Percentiles rank a stretch among this genome's conserved stretches.
Evolutionary conservation across 2,797 vertebrate species (phyloP).

Genomic region (Simalia tracyae): DNA sequence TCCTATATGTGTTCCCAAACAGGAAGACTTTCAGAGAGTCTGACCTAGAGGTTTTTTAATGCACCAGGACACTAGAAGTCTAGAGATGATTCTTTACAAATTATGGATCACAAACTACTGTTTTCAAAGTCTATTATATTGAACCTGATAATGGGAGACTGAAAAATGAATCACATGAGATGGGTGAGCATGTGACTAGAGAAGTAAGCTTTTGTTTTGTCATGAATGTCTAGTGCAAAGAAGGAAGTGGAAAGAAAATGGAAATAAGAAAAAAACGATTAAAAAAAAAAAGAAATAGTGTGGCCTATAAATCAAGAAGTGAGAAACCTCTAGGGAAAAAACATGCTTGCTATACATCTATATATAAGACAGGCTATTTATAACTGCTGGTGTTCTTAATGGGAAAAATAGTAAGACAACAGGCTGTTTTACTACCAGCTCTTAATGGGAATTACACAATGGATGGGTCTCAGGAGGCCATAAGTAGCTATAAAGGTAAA

Average conservation of each 20-base stretch:
- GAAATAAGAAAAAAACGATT: constrained; percentile 24
- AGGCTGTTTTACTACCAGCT: constrained; percentile 65
- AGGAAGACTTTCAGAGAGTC: not conserved
- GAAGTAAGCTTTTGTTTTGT: not conserved
- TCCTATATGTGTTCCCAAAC: not conserved
- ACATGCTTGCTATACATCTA: constrained; percentile 45
- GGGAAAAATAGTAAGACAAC: constrained; percentile 60
- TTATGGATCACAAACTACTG: not conserved
- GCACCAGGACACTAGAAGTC: not conserved
- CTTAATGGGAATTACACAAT: constrained; percentile 68
- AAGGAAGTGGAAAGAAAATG: constrained; percentile 8
- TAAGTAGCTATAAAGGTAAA: constrained; percentile 66
- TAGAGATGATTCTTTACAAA: not conserved
- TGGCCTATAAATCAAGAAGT: constrained; percentile 53
- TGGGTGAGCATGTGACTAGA: not conserved
- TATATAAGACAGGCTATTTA: constrained; percentile 54
- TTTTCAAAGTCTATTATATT: not conserved
- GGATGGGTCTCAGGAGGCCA: constrained; percentile 63
- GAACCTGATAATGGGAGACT: not conserved
- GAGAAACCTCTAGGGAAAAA: constrained; percentile 46
- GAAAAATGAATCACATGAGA: not conserved
- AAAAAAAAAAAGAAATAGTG: constrained; percentile 44
- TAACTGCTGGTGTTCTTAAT: constrained; percentile 57
- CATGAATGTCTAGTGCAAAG: not conserved
- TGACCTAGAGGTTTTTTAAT: not conserved